phyloP scores from a whole-genome alignment of 1,140 invertebrate genomes.

The Heliconius melpomene region DNA sequence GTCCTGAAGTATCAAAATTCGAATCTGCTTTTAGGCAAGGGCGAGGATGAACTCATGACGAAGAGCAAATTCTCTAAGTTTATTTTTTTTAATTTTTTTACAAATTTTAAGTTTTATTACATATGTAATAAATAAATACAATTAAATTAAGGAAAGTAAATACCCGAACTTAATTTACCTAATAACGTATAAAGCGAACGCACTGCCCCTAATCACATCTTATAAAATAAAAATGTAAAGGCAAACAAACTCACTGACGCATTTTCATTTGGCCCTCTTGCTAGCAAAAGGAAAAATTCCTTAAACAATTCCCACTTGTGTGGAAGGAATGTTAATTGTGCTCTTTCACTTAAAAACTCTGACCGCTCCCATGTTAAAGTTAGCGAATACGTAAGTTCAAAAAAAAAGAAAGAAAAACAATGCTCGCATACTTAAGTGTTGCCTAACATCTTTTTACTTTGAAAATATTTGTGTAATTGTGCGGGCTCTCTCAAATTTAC shows the following conservation, averaged over 20 bases:
- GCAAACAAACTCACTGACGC: slow-evolving; percentile 31
- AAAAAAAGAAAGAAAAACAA: slow-evolving; percentile 39
- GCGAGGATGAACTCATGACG: not conserved
- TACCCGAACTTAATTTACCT: not conserved
- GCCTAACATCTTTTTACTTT: slow-evolving; percentile 45
- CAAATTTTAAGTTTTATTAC: no score
- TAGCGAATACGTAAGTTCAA: slow-evolving; percentile 36
- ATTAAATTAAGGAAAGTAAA: not conserved
- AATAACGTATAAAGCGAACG: not conserved
- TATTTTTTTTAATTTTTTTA: no score
- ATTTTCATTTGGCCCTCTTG: slow-evolving; percentile 35
- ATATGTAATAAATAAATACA: no score
- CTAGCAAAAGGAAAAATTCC: slow-evolving; percentile 40
- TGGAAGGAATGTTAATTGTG: slow-evolving; percentile 50
- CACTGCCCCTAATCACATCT: not conserved
- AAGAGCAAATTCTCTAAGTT: not conserved
- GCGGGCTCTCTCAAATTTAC: slow-evolving; percentile 52
- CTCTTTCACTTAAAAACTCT: slow-evolving; percentile 46
- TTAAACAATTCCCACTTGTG: slow-evolving; percentile 46
- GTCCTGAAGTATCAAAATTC: not conserved
- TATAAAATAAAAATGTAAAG: slow-evolving; percentile 31
- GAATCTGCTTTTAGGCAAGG: not conserved
- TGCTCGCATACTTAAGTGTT: slow-evolving; percentile 41
- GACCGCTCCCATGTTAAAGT: slow-evolving; percentile 37
- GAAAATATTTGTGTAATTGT: slow-evolving; percentile 52